These are phyloP conservation scores for Apotomis turbidana DNA, from an alignment of 2,888 invertebrate species.

Conservation along the genomic window DNA sequence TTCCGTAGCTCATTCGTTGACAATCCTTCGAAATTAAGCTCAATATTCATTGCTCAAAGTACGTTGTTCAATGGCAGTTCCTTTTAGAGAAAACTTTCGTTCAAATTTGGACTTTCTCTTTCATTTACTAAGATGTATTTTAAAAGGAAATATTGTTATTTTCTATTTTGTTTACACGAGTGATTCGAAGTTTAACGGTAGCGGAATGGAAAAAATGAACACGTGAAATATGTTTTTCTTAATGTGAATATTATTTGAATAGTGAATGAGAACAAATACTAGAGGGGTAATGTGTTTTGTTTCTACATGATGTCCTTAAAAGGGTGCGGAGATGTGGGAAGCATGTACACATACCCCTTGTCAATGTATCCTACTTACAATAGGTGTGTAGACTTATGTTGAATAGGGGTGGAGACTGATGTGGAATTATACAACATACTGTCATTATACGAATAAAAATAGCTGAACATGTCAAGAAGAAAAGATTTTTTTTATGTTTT, in stretches of 20 bases:
- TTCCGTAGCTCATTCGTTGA: conserved; percentile 18
- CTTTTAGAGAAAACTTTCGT: not conserved
- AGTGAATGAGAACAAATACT: conserved; percentile 9
- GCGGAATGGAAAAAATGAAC: conserved; percentile 25
- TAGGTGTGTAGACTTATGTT: no score
- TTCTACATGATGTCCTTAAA: not conserved
- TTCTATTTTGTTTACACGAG: conserved; percentile 21
- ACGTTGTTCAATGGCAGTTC: not conserved
- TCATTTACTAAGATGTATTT: not conserved
- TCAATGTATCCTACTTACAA: no score
- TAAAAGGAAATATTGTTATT: not conserved
- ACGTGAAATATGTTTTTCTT: conserved; percentile 27
- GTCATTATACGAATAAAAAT: no score
- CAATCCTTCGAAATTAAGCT: not conserved
- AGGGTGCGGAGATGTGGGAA: not conserved
- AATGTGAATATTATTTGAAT: conserved; percentile 32
- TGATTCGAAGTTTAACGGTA: conserved; percentile 6
- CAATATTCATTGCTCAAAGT: not conserved
- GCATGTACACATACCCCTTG: no score
- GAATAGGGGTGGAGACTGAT: no score
- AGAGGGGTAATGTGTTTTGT: not conserved
- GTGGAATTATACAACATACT: no score
- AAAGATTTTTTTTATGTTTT: no score
- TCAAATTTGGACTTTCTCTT: not conserved
- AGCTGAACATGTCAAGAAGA: no score